Base-by-base conservation (phyloP, 2,888 invertebrate genomes). In the Xylophagus ater region DNA sequence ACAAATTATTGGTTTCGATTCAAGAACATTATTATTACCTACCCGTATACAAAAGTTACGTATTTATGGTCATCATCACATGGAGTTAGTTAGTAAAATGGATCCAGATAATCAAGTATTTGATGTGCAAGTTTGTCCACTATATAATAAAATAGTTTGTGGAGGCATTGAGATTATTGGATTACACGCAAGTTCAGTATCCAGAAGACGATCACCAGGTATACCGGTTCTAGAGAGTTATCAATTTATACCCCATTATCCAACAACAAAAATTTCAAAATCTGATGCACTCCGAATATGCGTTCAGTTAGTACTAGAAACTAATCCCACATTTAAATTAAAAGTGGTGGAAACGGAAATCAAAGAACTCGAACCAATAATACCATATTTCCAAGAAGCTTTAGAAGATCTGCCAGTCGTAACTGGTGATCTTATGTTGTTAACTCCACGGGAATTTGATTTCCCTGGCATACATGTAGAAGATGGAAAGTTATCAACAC, bases 111-210 rank as follows among this genome's bases (percentile, higher is more conserved):
- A 59, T 29, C 52, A 54, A 1, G 37, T 53, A 0, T 57, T 59
- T 19, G 59, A 64, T 20, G 62, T 63, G 2, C 54, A 55, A 33
- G 50, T 57, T 2, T 56, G 58, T 46, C 48, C 43, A 5, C 55
- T 56, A 18, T 48, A 49, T n/a, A 51, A 59, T 34, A 52, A 55
- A 5, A 47, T 68, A 44, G 71, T 76, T 46, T 73, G 79, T 39
- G 86, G 85, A 31, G 85, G 84, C 42, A 78, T 88, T 2, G 81
- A 83, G 62, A 67, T 89, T 5, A 71, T 76, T 37, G 87, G 86
- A 4, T 65, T 89, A 1, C 76, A 80, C 48, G 84, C 84, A 0
- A 81, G 78, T 40, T 72, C 81, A 1, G 85, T 89, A 26, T 72
- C 81, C 1, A 70, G 77, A 47, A 73, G 74, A 31, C 67, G 75